Evolutionary conservation across 2,888 invertebrate species (phyloP).

Genomic region (Gymnoscelis rufifasciata): DNA sequence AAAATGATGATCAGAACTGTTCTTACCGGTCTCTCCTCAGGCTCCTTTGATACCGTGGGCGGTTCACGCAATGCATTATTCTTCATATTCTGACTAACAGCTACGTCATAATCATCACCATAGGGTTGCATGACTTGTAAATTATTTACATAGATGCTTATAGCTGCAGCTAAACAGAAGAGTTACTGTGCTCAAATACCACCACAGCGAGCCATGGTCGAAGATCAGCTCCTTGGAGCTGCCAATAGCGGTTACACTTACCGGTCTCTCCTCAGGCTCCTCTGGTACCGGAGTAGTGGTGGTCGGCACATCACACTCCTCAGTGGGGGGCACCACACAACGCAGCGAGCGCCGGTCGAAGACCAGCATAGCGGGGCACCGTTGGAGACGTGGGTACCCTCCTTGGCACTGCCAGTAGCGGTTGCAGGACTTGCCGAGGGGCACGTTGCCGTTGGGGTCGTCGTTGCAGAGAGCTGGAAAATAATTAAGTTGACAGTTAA

Average conservation of each 20-base stretch:
- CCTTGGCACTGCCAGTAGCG: constrained; percentile 97
- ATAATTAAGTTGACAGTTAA: no score
- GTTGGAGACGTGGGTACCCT: constrained; percentile 93
- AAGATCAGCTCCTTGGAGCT: background rate
- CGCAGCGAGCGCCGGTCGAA: constrained; percentile 90
- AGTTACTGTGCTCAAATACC: no score
- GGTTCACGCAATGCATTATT: no score
- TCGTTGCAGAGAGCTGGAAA: constrained; percentile 92
- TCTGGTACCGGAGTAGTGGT: constrained; percentile 83
- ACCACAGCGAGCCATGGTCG: background rate
- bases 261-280: constrained; percentile 62
- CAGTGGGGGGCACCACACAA: constrained; percentile 93
- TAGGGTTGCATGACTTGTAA: no score
- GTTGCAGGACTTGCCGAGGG: constrained; percentile 94
- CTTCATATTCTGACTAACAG: no score
- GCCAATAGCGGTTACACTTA: constrained; percentile 20
- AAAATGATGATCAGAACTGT: no score
- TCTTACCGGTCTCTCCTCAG: no score
- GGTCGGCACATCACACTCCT: constrained; percentile 91
- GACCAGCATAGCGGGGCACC: constrained; percentile 94
- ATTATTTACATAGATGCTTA: no score
- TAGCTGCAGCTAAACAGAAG: no score
- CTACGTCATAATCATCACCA: no score
- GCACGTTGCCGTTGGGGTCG: constrained; percentile 93
- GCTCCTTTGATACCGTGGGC: no score